Conservation (phyloP, 1,140 invertebrate genomes). For the Euborellia annulipes region DNA sequence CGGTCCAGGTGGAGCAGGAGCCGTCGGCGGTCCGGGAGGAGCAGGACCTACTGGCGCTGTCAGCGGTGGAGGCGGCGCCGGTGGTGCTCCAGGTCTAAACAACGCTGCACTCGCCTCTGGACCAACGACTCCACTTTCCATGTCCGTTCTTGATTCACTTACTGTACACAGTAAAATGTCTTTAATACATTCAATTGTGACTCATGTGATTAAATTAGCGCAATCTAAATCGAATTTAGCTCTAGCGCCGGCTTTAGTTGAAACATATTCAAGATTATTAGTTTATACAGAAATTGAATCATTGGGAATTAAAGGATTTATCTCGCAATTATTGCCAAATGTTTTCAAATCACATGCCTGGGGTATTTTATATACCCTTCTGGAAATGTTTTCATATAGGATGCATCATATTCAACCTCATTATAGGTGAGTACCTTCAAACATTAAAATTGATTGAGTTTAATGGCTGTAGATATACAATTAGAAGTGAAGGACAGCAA, state of each 20-base stretch:
- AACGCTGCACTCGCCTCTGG: constrained; percentile 32
- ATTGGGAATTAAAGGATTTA: constrained; percentile 90
- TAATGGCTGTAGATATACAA: no score
- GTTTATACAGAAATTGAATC: constrained; percentile 96
- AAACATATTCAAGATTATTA: constrained; percentile 83
- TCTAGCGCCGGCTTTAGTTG: constrained; percentile 78
- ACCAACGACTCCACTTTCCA: constrained; percentile 72
- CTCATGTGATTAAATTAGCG: constrained; percentile 73
- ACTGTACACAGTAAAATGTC: constrained; percentile 97
- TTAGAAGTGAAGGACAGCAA: no score
- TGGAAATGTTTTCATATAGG: constrained; percentile 94
- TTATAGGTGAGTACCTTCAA: constrained; percentile 41
- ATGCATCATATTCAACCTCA: constrained; percentile 93
- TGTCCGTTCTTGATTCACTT: constrained; percentile 85
- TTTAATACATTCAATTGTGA: constrained; percentile 85
- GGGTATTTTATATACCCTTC: constrained; percentile 82
- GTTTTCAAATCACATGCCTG: constrained; percentile 87
- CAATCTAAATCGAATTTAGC: constrained; percentile 68
- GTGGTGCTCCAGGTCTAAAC: constrained; percentile 27
- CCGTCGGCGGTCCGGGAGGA: constrained; percentile 34
- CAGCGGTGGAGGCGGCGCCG: constrained; percentile 23
- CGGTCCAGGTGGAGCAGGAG: no score
- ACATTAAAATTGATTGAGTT: no score
- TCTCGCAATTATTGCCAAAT: constrained; percentile 75
- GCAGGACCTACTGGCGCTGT: constrained; percentile 29